Evolutionary conservation across 2,797 vertebrate species (phyloP).

Genomic region (Sciurus vulgaris): DNA sequence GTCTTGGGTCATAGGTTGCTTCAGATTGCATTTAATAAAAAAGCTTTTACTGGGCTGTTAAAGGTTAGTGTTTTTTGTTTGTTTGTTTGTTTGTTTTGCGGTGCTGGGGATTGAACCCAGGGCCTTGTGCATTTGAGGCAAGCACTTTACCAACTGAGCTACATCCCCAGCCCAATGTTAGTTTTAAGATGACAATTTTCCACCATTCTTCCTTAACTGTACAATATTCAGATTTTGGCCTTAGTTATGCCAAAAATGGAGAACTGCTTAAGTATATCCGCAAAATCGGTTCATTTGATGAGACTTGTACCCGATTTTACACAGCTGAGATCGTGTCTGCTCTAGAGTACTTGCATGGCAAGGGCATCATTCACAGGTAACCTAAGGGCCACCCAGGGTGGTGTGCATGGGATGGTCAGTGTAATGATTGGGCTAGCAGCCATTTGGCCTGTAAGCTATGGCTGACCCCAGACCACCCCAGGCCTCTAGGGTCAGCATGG

Average conservation of each 20-base stretch:
- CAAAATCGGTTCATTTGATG: constrained; percentile 99
- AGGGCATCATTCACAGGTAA: constrained; percentile 99
- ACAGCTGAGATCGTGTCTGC: constrained; percentile 98
- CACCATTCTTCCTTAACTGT: constrained; percentile 90
- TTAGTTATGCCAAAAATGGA: constrained; percentile 99
- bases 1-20: neutral
- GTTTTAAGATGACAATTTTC: constrained; percentile 32
- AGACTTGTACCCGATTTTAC: constrained; percentile 99
- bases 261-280: constrained; percentile 99
- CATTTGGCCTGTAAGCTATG: neutral
- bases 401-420: neutral
- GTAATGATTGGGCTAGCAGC: neutral
- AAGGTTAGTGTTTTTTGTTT: neutral
- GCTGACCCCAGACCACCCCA: too few relatives aligned
- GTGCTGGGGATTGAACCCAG: too few relatives aligned
- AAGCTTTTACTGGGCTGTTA: neutral
- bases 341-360: constrained; percentile 97
- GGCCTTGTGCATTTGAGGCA: too few relatives aligned
- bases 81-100: too few relatives aligned
- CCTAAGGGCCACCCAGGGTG: neutral
- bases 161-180: too few relatives aligned
- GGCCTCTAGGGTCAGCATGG: neutral
- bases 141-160: too few relatives aligned
- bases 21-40: constrained; percentile 23
- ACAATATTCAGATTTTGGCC: constrained; percentile 95